Evolutionary conservation across 2,888 invertebrate genomes (phyloP).

Genomic region (Nephrotoma flavescens): DNA sequence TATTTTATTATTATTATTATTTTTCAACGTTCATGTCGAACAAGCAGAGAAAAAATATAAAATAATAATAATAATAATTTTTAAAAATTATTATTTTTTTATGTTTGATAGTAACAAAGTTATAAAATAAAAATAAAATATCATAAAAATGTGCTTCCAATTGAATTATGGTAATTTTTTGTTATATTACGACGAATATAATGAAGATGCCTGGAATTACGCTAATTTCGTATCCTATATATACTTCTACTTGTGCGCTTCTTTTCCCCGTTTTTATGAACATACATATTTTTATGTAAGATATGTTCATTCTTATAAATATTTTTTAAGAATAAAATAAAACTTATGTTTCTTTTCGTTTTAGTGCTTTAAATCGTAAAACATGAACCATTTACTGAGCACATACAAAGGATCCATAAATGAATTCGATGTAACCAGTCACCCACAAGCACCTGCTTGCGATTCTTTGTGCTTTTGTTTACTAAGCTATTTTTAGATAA

Average conservation of each 20-base stretch:
- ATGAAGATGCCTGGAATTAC: not conserved
- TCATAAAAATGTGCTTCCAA: not conserved
- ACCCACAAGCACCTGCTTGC: not conserved
- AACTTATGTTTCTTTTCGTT: not conserved
- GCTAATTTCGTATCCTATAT: not conserved
- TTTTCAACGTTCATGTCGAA: not conserved
- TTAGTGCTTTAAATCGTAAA: not conserved
- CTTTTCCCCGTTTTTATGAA: not conserved
- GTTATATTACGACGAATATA: not conserved
- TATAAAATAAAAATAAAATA: not conserved
- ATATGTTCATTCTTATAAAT: not conserved
- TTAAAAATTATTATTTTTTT: not conserved
- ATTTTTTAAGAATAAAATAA: not conserved
- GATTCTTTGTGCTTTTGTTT: too few relatives aligned
- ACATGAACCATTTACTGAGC: not conserved
- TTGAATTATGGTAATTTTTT: not conserved
- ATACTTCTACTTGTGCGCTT: not conserved
- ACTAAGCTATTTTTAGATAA: not conserved
- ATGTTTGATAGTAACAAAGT: not conserved
- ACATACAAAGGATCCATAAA: not conserved
- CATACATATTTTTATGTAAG: not conserved
- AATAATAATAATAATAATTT: not conserved
- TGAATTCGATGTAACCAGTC: not conserved
- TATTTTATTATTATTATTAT: not conserved
- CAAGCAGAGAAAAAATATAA: not conserved